These are phyloP conservation scores for Nycticryphes semicollaris DNA, from an alignment of 2,113 vertebrate species.

Conservation along the genomic window DNA sequence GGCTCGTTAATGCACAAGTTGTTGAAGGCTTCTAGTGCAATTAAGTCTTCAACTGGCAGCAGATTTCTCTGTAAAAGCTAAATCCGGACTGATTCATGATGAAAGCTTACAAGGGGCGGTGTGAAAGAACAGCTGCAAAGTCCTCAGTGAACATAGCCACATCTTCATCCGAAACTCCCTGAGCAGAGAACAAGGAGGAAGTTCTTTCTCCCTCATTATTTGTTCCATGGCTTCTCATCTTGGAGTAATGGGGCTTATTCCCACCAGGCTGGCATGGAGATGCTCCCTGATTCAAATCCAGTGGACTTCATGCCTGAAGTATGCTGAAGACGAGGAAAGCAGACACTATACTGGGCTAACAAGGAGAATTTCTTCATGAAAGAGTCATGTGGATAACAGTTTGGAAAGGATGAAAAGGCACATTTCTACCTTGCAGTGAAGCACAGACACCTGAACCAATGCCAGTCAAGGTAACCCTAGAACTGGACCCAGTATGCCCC, in stretches of 20 bases:
- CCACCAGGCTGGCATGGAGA: neutral
- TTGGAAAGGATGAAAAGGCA: neutral
- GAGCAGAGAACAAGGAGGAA: neutral
- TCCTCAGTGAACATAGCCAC: neutral
- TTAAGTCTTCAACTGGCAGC: neutral
- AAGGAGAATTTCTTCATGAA: neutral
- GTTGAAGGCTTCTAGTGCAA: neutral
- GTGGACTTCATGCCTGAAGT: neutral
- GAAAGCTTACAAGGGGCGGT: neutral
- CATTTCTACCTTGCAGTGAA: neutral
- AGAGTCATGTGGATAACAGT: neutral
- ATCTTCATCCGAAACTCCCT: neutral
- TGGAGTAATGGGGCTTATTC: rapidly evolving
- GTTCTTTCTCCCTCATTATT: neutral
- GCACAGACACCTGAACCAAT: neutral
- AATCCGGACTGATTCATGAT: neutral
- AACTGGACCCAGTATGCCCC: neutral
- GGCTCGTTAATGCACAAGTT: neutral
- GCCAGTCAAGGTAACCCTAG: neutral
- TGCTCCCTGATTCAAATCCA: neutral
- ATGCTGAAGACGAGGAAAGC: neutral
- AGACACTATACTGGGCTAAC: neutral
- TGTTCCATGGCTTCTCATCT: neutral
- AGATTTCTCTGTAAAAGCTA: neutral
- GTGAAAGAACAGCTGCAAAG: neutral